Conservation (phyloP, 2,113 vertebrate species). For the Emydura subglobosa region DNA sequence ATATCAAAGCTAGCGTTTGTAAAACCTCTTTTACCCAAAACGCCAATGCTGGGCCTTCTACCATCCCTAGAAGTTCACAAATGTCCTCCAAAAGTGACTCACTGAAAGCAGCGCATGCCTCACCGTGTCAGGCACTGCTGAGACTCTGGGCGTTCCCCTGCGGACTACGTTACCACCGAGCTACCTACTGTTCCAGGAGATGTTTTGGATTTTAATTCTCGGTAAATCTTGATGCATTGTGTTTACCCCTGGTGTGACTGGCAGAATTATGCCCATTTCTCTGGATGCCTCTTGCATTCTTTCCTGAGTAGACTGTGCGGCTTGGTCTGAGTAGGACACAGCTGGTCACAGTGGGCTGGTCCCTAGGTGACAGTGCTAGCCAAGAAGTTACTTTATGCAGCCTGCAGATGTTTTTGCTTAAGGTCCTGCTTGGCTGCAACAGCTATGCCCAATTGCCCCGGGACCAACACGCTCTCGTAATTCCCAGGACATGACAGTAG, state of each 20-base stretch:
- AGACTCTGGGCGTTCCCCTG: rapidly evolving
- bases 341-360: rapidly evolving
- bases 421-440: background rate
- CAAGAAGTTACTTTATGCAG: background rate
- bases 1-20: background rate
- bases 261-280: background rate
- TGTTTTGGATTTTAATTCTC: background rate
- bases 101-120: background rate
- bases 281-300: rapidly evolving
- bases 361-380: rapidly evolving
- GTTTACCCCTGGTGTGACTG: slow-evolving; percentile 13
- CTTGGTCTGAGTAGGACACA: rapidly evolving
- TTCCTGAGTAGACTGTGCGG: background rate
- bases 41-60: background rate
- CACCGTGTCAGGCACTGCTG: background rate
- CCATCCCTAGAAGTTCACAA: background rate
- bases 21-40: background rate
- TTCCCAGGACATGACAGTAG: rapidly evolving
- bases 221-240: slow-evolving; percentile 44
- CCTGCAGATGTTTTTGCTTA: background rate
- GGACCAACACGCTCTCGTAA: rapidly evolving
- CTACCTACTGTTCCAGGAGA: background rate
- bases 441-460: rapidly evolving
- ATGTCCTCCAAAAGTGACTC: background rate
- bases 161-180: background rate